phyloP scores from a whole-genome alignment of 37 sponge, comb jelly and placozoan genomes.

The Beroe forskalii region DNA sequence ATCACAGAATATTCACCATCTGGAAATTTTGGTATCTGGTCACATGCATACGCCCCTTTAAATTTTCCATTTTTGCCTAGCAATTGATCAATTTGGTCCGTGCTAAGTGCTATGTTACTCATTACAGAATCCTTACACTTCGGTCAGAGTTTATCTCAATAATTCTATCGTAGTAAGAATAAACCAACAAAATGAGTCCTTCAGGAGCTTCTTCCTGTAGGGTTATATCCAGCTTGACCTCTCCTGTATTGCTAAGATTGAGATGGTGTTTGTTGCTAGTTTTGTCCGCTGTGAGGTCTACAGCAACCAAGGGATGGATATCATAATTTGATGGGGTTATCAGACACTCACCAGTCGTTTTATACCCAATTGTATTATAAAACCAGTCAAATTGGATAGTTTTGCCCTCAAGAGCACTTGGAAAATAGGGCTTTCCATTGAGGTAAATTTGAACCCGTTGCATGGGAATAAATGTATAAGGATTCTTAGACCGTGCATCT shows the following conservation, averaged over 20 bases:
- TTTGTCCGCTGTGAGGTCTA: background rate
- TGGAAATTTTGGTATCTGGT: too few species aligned
- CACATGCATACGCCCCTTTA: too few species aligned
- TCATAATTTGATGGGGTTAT: too few species aligned
- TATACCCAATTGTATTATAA: background rate
- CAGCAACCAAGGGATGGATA: background rate
- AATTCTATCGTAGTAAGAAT: slow-evolving; percentile 21
- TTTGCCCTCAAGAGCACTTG: background rate
- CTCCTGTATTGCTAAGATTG: background rate
- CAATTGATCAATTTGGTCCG: too few species aligned
- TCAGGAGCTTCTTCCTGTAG: background rate
- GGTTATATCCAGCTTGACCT: background rate
- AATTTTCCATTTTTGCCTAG: too few species aligned
- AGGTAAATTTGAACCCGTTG: background rate
- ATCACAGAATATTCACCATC: too few species aligned
- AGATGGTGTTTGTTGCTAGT: background rate
- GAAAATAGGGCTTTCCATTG: background rate
- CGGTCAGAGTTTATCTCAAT: slow-evolving; percentile 27
- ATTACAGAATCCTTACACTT: too few species aligned
- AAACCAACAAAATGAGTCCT: background rate
- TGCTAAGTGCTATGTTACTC: too few species aligned
- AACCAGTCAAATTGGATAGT: background rate
- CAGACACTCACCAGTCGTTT: background rate
- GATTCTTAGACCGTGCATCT: background rate
- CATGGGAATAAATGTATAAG: background rate